Conservation (phyloP, 2,113 vertebrate genomes). For the Todiramphus chloris region DNA sequence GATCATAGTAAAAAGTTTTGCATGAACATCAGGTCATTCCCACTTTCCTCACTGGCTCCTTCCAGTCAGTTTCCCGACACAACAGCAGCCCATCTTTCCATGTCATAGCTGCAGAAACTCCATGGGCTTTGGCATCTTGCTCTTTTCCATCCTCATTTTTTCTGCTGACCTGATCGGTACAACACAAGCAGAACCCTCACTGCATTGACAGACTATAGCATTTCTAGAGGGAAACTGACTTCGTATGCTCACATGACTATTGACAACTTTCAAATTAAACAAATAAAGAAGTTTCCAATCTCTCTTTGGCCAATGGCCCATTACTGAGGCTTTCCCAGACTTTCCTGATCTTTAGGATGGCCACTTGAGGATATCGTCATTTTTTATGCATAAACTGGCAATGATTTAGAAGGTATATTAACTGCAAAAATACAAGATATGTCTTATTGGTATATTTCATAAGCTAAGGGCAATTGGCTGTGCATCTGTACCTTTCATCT, state of each 20-base stretch:
- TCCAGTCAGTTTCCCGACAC: background rate
- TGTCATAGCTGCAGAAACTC: background rate
- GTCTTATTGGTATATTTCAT: background rate
- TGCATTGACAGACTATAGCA: background rate
- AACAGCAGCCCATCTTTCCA: background rate
- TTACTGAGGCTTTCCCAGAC: background rate
- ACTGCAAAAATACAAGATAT: background rate
- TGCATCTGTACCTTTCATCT: background rate
- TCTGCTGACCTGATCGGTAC: background rate
- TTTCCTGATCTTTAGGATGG: background rate
- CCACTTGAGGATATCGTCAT: background rate
- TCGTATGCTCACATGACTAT: background rate
- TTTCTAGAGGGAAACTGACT: background rate
- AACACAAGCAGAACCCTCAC: background rate
- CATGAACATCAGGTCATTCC: accelerated
- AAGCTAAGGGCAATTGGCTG: background rate
- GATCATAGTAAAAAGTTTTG: background rate
- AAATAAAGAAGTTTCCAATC: background rate
- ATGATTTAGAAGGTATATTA: background rate
- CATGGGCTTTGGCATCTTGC: background rate
- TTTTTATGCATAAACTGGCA: background rate
- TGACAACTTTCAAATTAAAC: background rate
- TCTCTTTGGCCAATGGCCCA: background rate
- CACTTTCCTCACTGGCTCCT: background rate
- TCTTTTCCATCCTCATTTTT: background rate